Evolutionary conservation across 2,797 vertebrate genomes (phyloP), one percentile per base, ranked within the genome.

Genomic region (Brachymystax lenok): DNA sequence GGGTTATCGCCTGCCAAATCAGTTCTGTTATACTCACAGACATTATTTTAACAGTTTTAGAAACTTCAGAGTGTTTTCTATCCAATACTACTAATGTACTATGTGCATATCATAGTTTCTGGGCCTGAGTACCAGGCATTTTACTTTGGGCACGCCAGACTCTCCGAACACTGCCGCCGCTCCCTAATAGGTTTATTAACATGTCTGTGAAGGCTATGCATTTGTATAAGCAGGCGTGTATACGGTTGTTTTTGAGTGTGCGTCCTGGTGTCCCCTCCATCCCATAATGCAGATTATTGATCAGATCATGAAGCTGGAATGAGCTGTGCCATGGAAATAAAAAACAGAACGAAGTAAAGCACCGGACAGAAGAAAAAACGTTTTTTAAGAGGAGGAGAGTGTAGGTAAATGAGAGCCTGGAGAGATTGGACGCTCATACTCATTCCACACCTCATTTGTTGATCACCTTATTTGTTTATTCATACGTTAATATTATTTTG

Each of bases 271-370:
- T 67, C 40, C 61, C 40, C 33, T 63, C 68, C 52, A 63, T 33
- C 64, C 51, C 51, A 68, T 64, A 61, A 86, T 77, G 70, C 85
- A 89, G 87, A 87, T 86, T 88, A 92, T 90, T 88, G 89, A 46
- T 46, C 85, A 85, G 88, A 46, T 89, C 85, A 87, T 86, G 75
- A 69, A 40, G 81, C 78, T 85, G 83, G 89, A 89, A 91, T 88
- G 88, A 92, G 87, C 82, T 81, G 83, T 84, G 83, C 85, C 84
- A 80, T 76, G 68, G 75, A 85, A 88, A 90, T 88, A 84, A 90
- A 89, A 87, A 86, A 70, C 73, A 74, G 10, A 46, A 46, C 40
- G 10, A 46, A 46, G 10, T 46, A 46, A 46, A 46, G 40, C 40
- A 12, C 40, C 40, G 12, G 40, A 13, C 40, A 46, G 10, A 40